Conservation (phyloP, 2,113 vertebrate species). For the Trichomycterus rosablanca region DNA sequence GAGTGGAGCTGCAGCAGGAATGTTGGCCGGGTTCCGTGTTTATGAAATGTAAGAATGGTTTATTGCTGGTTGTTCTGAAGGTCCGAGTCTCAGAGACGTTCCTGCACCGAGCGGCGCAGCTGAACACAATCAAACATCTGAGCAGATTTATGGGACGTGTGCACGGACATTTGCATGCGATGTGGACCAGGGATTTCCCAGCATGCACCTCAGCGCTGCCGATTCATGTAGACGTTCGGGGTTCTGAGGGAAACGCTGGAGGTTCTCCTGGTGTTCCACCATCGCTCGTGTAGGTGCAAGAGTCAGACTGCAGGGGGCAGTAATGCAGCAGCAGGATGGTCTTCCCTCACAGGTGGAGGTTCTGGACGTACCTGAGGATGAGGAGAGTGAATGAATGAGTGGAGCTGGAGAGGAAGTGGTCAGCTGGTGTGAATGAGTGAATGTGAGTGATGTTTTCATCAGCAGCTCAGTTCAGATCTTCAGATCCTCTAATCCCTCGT, state of each 20-base stretch:
- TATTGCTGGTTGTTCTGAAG: conserved; percentile 22
- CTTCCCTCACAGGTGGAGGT: no score
- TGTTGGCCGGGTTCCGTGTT: conserved; percentile 5
- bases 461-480: conserved; percentile 61
- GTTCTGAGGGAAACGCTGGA: no score
- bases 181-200: conserved; percentile 12
- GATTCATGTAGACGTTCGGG: no score
- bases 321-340: no score
- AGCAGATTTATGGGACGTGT: conserved; percentile 7
- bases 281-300: no score
- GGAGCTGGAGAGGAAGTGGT: no score
- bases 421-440: no score
- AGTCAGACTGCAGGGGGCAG: no score
- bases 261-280: no score
- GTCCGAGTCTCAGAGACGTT: conserved; percentile 12
- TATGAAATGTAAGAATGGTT: conserved; percentile 26
- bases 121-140: conserved; percentile 17
- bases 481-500: conserved; percentile 62
- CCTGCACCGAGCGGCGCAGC: conserved; percentile 28
- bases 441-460: conserved; percentile 72
- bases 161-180: conserved; percentile 22
- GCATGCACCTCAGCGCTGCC: conserved; percentile 34
- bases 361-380: no score
- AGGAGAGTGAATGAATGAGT: no score
- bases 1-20: no score